phyloP scores from a whole-genome alignment of 1,140 invertebrate genomes.

The Penaeus japonicus region DNA sequence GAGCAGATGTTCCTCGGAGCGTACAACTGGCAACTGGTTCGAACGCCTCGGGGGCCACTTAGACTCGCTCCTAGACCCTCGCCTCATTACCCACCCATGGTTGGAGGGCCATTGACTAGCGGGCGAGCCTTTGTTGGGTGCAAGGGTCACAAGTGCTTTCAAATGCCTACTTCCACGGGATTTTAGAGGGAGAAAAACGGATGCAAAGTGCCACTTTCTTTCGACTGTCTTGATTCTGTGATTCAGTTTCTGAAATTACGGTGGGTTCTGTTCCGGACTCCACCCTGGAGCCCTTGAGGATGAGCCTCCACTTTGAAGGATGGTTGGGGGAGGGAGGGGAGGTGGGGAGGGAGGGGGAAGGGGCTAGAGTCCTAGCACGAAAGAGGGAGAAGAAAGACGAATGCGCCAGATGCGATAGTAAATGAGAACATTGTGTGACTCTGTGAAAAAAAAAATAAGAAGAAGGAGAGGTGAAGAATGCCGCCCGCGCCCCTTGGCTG shows the following conservation, averaged over 20 bases:
- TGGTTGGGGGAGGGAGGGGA: no score
- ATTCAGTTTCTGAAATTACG: constrained; percentile 30
- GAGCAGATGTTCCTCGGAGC: neutral
- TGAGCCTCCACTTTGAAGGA: neutral
- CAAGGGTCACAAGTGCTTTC: constrained; percentile 25
- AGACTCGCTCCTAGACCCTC: constrained; percentile 6
- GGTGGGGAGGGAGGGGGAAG: no score
- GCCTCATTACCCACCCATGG: constrained; percentile 36
- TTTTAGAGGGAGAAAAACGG: constrained; percentile 17
- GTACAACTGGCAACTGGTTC: neutral
- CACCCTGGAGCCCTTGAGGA: neutral
- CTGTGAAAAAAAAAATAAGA: neutral
- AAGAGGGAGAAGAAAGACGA: no score
- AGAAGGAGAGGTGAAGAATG: neutral
- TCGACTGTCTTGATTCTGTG: constrained; percentile 7
- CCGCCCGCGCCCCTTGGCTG: neutral
- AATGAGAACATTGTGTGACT: neutral
- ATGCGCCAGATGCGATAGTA: neutral
- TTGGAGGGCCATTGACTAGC: constrained; percentile 30
- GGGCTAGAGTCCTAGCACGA: no score
- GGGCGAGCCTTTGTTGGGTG: constrained; percentile 34
- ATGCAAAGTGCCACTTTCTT: constrained; percentile 14
- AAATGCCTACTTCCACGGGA: neutral
- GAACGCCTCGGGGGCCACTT: constrained; percentile 20
- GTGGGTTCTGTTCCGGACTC: neutral